Percentiles rank a stretch among this genome's conserved stretches.
Conservation (phyloP, 1,140 invertebrate genomes). For the Littorina saxatilis region DNA sequence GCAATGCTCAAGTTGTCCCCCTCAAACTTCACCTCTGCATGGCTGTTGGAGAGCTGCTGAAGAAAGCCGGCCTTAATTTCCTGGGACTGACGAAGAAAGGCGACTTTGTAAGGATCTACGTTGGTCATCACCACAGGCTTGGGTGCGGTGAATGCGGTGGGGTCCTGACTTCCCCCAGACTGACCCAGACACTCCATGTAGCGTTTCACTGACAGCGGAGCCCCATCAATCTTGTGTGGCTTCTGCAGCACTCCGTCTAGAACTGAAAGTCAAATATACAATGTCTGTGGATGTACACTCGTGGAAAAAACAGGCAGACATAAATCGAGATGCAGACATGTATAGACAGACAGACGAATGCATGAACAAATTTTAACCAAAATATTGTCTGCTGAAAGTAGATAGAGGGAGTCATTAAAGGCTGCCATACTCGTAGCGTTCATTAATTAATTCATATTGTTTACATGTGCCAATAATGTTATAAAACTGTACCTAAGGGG, state of each 20-base stretch:
- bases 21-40: constrained; percentile 9
- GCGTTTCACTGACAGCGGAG: constrained; percentile 37
- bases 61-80: background rate
- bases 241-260: constrained; percentile 37
- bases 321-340: no score
- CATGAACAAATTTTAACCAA: no score
- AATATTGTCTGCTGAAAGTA: no score
- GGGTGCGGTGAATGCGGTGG: constrained; percentile 29
- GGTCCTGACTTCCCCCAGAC: constrained; percentile 32
- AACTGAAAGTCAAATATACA: no score
- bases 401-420: no score
- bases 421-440: no score
- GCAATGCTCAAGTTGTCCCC: background rate
- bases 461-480: no score
- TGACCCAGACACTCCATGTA: constrained; percentile 52
- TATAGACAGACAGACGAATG: no score
- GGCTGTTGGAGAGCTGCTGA: background rate
- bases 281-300: no score
- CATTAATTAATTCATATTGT: no score
- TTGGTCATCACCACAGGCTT: constrained; percentile 5
- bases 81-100: constrained; percentile 24
- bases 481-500: no score
- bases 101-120: constrained; percentile 29
- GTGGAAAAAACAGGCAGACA: no score
- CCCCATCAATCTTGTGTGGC: constrained; percentile 44